phyloP scores from a whole-genome alignment of 2,888 invertebrate genomes.

The Amaurobius ferox region DNA sequence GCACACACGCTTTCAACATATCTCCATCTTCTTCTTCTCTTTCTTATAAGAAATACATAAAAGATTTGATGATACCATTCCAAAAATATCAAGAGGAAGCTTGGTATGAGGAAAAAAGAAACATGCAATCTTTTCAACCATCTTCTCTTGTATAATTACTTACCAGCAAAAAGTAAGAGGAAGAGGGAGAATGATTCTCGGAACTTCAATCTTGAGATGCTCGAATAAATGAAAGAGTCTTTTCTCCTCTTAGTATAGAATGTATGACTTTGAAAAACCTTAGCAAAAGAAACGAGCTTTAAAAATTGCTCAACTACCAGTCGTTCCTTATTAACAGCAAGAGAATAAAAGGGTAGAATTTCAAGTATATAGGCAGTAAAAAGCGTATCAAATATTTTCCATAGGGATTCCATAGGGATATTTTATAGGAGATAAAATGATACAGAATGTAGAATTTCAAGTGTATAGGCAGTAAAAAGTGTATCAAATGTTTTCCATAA shows the following conservation, averaged over 20 bases:
- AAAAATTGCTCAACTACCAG: slow-evolving; percentile 62
- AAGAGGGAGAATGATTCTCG: not conserved
- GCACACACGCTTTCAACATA: not conserved
- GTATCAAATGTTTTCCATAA: not conserved
- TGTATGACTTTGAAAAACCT: slow-evolving; percentile 3
- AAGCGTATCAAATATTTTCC: not conserved
- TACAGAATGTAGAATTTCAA: slow-evolving; percentile 10
- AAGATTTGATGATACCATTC: not conserved
- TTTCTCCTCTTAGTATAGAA: slow-evolving; percentile 52
- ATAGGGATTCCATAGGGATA: no score
- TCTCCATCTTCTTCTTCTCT: slow-evolving; percentile 34
- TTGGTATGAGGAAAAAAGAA: not conserved
- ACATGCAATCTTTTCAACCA: slow-evolving; percentile 38
- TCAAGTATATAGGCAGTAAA: not conserved
- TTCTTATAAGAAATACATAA: not conserved
- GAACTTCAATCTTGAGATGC: slow-evolving; percentile 32
- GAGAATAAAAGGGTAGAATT: not conserved
- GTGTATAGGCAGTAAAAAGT: not conserved
- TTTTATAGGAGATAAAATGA: slow-evolving; percentile 54
- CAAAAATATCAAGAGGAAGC: not conserved
- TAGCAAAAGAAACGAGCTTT: slow-evolving; percentile 26
- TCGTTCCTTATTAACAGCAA: slow-evolving; percentile 12
- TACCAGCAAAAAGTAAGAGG: slow-evolving; percentile 31
- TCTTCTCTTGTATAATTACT: slow-evolving; percentile 54
- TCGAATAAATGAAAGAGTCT: slow-evolving; percentile 27